Evolutionary conservation across 2,113 vertebrate species (phyloP).

Genomic region (Verasper variegatus): DNA sequence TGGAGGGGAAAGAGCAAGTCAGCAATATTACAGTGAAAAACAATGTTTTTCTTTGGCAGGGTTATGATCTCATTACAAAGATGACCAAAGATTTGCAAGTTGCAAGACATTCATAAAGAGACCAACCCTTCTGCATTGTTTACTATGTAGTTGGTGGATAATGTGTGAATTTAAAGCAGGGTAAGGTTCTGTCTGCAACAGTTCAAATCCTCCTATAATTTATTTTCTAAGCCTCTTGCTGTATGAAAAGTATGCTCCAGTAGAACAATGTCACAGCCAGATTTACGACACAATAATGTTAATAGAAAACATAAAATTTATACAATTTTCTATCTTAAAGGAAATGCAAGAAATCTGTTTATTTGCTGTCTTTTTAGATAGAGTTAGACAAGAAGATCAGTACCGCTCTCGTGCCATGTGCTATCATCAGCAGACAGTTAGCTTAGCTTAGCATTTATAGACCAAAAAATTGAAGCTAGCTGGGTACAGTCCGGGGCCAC

Average conservation of each 20-base stretch:
- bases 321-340: not conserved
- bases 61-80: not conserved
- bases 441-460: not conserved
- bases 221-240: not conserved
- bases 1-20: not conserved
- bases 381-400: not conserved
- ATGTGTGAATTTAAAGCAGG: too few species aligned
- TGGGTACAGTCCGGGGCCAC: not conserved
- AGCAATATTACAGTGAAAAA: constrained; percentile 10
- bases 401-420: not conserved
- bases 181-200: not conserved
- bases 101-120: too few species aligned
- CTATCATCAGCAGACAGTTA: not conserved
- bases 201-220: not conserved
- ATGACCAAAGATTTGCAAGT: not conserved
- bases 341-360: not conserved
- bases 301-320: not conserved
- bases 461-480: not conserved
- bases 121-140: not conserved
- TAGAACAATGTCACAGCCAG: not conserved
- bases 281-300: not conserved
- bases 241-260: not conserved
- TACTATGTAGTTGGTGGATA: not conserved
- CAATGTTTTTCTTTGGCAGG: constrained; percentile 6
- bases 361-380: not conserved